Conservation (phyloP, 2,113 vertebrate species). For the Trematocara marginatum region DNA sequence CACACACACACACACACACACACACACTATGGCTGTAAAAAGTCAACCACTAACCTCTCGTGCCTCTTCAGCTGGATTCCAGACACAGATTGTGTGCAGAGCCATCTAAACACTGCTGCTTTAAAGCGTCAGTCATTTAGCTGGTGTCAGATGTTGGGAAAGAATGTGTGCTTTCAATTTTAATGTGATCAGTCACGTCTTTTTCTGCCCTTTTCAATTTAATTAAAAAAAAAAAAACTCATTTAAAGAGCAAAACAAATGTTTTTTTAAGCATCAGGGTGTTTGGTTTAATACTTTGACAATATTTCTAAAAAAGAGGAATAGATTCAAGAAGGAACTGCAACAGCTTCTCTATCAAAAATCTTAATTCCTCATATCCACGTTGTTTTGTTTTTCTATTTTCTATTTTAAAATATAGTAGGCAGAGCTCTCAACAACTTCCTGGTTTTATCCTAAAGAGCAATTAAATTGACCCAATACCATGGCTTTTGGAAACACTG, state of each 20-base stretch:
- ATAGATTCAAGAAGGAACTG: not conserved
- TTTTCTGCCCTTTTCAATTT: not conserved
- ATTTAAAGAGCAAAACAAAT: not conserved
- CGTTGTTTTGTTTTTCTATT: not conserved
- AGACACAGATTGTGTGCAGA: not conserved
- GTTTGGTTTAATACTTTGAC: not conserved
- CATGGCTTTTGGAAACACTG: not conserved
- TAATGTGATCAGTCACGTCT: not conserved
- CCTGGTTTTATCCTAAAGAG: not conserved
- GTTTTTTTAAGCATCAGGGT: not conserved
- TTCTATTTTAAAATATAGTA: not conserved
- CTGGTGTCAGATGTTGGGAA: not conserved
- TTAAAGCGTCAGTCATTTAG: not conserved
- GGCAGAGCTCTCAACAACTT: not conserved
- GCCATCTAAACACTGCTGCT: not conserved
- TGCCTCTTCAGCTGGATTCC: not conserved
- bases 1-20: too few relatives aligned
- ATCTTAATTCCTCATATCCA: not conserved
- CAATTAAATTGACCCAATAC: not conserved
- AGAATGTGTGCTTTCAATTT: not conserved
- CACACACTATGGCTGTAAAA: not conserved
- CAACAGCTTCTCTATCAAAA: not conserved
- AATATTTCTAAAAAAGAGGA: not conserved
- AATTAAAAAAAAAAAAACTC: accelerated
- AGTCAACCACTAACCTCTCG: not conserved